phyloP scores from a whole-genome alignment of 37 sponge, comb jelly and placozoan species.

The Haliclona indistincta region DNA sequence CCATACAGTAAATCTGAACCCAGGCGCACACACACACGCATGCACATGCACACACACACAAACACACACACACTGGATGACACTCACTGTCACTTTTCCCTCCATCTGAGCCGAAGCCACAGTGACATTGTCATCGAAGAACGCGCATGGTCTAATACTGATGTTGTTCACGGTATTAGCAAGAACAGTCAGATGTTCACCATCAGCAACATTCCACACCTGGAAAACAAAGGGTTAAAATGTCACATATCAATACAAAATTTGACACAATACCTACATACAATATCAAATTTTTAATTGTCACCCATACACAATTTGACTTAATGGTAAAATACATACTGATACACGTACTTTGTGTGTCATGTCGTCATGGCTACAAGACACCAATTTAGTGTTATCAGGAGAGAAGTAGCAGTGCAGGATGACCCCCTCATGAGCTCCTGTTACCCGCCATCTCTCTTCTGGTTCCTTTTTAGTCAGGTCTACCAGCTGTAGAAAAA shows the following conservation, averaged over 20 bases:
- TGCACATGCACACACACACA: no score
- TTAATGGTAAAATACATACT: not conserved
- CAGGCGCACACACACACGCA: no score
- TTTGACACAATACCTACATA: not conserved
- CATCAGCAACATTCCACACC: conserved; percentile 37
- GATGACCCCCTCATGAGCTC: conserved; percentile 15
- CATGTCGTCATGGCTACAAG: conserved; percentile 14
- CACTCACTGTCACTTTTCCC: no score
- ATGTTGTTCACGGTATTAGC: not conserved
- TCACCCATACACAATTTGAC: no score
- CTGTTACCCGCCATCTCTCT: not conserved
- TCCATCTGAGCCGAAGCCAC: conserved; percentile 48
- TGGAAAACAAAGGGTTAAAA: not conserved
- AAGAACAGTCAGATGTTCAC: conserved; percentile 3
- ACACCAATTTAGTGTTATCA: conserved; percentile 30
- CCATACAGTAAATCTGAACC: no score
- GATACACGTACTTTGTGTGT: conserved; percentile 31
- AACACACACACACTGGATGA: no score
- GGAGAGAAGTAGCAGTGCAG: conserved; percentile 57
- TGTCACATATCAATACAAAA: not conserved
- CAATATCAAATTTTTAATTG: no score
- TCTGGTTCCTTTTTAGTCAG: not conserved
- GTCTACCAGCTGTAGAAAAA: not conserved
- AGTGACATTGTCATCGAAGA: conserved; percentile 35
- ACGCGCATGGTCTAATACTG: conserved; percentile 31